phyloP scores from a whole-genome alignment of 2,113 vertebrate genomes.

The Crotalus helleri region DNA sequence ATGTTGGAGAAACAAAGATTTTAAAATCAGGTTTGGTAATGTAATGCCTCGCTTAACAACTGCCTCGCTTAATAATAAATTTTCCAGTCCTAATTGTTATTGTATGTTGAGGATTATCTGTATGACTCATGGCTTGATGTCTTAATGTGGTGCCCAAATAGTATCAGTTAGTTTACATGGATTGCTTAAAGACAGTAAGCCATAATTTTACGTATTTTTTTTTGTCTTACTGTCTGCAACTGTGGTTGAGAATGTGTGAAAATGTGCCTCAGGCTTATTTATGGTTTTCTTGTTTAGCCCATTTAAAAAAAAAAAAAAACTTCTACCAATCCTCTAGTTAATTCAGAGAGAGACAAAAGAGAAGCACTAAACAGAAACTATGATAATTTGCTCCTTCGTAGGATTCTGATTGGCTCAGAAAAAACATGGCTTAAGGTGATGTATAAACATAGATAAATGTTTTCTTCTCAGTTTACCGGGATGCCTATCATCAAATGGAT shows the following conservation, averaged over 20 bases:
- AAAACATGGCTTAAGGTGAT: not conserved
- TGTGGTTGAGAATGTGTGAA: not conserved
- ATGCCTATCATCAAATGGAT: constrained; percentile 97
- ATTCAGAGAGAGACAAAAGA: not conserved
- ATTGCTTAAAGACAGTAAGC: not conserved
- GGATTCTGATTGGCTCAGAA: not conserved
- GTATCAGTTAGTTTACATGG: not conserved
- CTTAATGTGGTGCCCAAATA: not conserved
- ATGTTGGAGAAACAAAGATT: not conserved
- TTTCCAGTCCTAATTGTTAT: not conserved
- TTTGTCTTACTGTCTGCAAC: not conserved
- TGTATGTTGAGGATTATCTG: not conserved
- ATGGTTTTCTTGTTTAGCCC: not conserved
- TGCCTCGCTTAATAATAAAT: not conserved
- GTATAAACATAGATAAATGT: not conserved
- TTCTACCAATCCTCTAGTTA: not conserved
- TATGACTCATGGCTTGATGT: not conserved
- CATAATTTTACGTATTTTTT: not conserved
- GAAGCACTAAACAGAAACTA: not conserved
- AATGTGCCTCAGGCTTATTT: not conserved
- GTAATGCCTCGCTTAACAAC: not conserved
- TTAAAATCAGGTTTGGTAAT: not conserved
- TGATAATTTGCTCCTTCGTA: not conserved
- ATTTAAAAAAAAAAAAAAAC: not conserved
- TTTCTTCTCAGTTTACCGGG: constrained; percentile 77